Evolutionary conservation across 2,797 vertebrate species (phyloP).

Genomic region (Myoxocephalus aenaeus): DNA sequence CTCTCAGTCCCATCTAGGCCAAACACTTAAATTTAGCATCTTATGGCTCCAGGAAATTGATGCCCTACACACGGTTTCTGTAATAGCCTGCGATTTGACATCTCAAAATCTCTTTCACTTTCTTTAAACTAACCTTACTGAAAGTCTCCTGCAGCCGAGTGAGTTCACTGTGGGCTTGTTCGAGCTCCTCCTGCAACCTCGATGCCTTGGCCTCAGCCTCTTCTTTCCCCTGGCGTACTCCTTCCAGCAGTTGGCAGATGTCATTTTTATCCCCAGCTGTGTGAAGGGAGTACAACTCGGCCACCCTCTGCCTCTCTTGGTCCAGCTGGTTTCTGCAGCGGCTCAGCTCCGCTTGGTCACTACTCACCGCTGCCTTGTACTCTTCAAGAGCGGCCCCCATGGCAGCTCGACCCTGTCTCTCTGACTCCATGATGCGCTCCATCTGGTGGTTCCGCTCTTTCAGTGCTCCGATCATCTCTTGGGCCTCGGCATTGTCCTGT

Average conservation of each 20-base stretch:
- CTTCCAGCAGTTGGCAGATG: constrained; percentile 94
- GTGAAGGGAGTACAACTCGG: constrained; percentile 94
- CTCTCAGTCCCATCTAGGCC: constrained; percentile 16
- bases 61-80: not conserved
- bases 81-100: not conserved
- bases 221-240: constrained; percentile 92
- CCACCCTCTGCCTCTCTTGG: constrained; percentile 94
- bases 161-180: constrained; percentile 88
- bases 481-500: constrained; percentile 96
- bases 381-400: constrained; percentile 89
- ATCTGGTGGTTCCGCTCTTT: constrained; percentile 97
- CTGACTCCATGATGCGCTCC: constrained; percentile 93
- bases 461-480: constrained; percentile 92
- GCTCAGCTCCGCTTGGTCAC: constrained; percentile 91
- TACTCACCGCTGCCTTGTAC: constrained; percentile 88
- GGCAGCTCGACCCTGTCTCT: constrained; percentile 88
- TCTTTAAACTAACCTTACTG: constrained; percentile 86
- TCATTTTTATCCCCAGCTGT: constrained; percentile 93
- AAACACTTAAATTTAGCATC: constrained; percentile 32
- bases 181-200: constrained; percentile 90
- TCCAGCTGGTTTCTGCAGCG: constrained; percentile 92
- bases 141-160: constrained; percentile 89
- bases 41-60: not conserved
- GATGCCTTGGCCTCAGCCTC: constrained; percentile 91
- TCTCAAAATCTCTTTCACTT: not conserved